These are phyloP conservation scores for Microplitis manilae DNA, from an alignment of 2,888 invertebrate genomes.

Conservation along the genomic window DNA sequence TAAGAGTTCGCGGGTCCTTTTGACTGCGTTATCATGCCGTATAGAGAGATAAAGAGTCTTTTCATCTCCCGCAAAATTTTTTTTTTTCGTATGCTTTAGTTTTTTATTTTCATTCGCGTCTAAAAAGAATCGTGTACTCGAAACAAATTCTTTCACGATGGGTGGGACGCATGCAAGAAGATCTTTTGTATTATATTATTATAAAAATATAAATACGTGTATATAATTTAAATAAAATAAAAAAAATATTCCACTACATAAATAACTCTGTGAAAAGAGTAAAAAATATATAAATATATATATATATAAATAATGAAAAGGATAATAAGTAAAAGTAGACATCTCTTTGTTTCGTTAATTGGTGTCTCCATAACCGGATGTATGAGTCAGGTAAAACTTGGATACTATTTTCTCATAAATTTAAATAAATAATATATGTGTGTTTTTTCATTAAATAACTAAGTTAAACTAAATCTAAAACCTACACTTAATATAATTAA, in stretches of 20 bases:
- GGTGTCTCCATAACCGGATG: conserved; percentile 1
- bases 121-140: conserved; percentile 13
- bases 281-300: neutral
- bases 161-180: neutral
- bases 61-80: conserved; percentile 7
- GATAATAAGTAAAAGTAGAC: neutral
- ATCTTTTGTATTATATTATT: neutral
- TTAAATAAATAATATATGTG: neutral
- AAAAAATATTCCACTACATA: neutral
- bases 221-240: neutral
- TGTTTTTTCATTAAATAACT: conserved; percentile 1
- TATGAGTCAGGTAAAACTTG: neutral
- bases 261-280: neutral
- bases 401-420: neutral
- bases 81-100: neutral
- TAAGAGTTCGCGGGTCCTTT: neutral
- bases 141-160: conserved; percentile 14
- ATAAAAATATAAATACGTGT: neutral
- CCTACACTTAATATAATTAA: too few species aligned
- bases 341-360: conserved; percentile 1
- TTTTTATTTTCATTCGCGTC: neutral
- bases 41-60: neutral
- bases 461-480: too few species aligned
- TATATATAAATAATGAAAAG: neutral
- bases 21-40: neutral